Percentiles rank a stretch among this genome's conserved stretches.
Evolutionary conservation across 92 coral and sea anemone species (phyloP).

Genomic region (Palythoa caribaeorum): DNA sequence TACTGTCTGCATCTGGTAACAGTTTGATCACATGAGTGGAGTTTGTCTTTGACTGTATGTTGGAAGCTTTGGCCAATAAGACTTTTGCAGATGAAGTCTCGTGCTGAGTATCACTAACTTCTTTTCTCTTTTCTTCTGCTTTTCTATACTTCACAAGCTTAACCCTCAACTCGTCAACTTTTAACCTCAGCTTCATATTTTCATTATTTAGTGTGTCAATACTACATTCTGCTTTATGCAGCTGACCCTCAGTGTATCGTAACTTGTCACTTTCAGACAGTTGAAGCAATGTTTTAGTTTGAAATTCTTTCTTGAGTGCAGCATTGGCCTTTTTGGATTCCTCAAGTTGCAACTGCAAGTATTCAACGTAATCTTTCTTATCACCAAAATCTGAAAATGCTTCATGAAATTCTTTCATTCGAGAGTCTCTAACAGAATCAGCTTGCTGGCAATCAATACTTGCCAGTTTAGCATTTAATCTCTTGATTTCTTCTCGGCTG

Average conservation of each 20-base stretch:
- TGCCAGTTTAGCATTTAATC: conserved; percentile 78
- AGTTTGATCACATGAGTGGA: not conserved
- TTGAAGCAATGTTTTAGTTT: conserved; percentile 83
- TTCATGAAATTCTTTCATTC: conserved; percentile 85
- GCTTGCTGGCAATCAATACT: conserved; percentile 82
- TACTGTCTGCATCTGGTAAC: not conserved
- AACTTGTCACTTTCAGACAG: conserved; percentile 91
- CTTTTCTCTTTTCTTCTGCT: conserved; percentile 10
- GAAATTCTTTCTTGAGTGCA: conserved; percentile 81
- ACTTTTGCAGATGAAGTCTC: not conserved
- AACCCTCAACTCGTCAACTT: conserved; percentile 85
- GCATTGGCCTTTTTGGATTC: conserved; percentile 75
- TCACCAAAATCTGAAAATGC: conserved; percentile 97
- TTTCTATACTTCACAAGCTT: conserved; percentile 62
- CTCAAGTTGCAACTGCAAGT: conserved; percentile 83
- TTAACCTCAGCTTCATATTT: conserved; percentile 82
- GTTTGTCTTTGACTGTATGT: not conserved
- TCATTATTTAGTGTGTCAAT: conserved; percentile 82
- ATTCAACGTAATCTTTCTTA: conserved; percentile 92
- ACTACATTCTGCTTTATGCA: conserved; percentile 84
- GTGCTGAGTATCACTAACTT: not conserved
- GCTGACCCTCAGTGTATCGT: conserved; percentile 87
- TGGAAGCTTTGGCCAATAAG: not conserved
- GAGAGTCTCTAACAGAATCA: conserved; percentile 26
- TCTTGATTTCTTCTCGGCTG: conserved; percentile 89